Evolutionary conservation across 23 tunicate genomes (phyloP).

Genomic region (Botrylloides violaceus): DNA sequence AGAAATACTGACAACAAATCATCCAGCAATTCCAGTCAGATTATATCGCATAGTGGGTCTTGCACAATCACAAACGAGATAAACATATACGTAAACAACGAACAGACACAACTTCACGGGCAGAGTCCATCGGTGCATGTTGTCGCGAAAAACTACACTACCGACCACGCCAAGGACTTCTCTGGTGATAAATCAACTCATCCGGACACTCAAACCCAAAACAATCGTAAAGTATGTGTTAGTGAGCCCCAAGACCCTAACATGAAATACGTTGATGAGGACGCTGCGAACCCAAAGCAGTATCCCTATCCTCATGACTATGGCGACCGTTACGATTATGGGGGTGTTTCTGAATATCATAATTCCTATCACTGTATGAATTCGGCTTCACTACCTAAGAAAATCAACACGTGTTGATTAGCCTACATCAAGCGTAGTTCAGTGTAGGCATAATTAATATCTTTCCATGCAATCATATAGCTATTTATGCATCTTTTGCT

Average conservation of each 20-base stretch:
- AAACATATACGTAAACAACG: conserved; percentile 25
- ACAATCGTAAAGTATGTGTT: background rate
- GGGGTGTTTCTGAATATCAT: conserved; percentile 6
- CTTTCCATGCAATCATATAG: background rate
- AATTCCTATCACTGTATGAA: conserved; percentile 12
- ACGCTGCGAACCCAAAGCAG: background rate
- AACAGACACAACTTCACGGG: background rate
- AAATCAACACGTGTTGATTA: conserved; percentile 13
- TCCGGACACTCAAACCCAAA: background rate
- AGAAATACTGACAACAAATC: background rate
- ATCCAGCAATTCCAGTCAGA: background rate
- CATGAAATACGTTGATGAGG: background rate
- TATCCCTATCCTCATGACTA: background rate
- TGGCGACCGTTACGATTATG: background rate
- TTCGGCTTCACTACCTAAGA: background rate
- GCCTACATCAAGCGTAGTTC: background rate
- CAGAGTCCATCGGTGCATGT: conserved; percentile 12
- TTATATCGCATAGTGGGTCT: conserved; percentile 9
- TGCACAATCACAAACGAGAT: conserved; percentile 30
- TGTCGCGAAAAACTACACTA: conserved; percentile 12
- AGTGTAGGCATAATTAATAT: too few relatives aligned
- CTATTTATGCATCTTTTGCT: background rate
- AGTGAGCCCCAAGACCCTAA: background rate
- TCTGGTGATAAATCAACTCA: background rate
- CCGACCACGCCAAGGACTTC: background rate